Evolutionary conservation across 2,888 invertebrate species (phyloP).

Genomic region (Deroplatys truncata): DNA sequence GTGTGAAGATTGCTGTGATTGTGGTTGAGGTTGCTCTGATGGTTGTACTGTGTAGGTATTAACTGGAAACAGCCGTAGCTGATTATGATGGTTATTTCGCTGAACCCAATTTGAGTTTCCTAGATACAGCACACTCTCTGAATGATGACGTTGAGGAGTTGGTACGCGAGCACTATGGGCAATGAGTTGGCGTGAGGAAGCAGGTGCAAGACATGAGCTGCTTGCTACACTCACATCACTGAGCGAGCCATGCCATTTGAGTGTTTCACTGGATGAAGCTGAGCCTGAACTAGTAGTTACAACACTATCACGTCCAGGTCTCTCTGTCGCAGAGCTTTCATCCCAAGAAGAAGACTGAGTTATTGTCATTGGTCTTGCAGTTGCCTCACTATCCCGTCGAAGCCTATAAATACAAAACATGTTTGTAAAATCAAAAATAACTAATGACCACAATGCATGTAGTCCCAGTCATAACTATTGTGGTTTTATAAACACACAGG

Average conservation of each 20-base stretch:
- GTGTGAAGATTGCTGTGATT: constrained; percentile 20
- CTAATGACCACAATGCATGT: too few relatives aligned
- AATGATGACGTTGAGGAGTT: constrained; percentile 72
- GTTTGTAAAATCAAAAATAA: not conserved
- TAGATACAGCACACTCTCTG: constrained; percentile 70
- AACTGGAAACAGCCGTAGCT: constrained; percentile 63
- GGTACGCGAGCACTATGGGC: constrained; percentile 73
- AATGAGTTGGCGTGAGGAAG: constrained; percentile 54
- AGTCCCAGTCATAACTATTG: too few relatives aligned
- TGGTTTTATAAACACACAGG: too few relatives aligned
- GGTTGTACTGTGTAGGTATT: constrained; percentile 61
- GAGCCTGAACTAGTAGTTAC: constrained; percentile 58
- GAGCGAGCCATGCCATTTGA: constrained; percentile 75
- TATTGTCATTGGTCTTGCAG: constrained; percentile 38
- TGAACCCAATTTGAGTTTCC: constrained; percentile 46
- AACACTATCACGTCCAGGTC: constrained; percentile 58
- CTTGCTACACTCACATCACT: constrained; percentile 66
- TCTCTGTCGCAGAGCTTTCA: constrained; percentile 39
- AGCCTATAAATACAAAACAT: constrained; percentile 39
- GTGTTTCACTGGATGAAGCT: constrained; percentile 69
- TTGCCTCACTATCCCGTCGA: constrained; percentile 57
- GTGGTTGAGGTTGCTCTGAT: constrained; percentile 35
- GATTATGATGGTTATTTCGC: constrained; percentile 45
- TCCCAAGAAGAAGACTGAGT: constrained; percentile 42
- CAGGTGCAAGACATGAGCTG: constrained; percentile 40